Percentiles rank a stretch among this genome's conserved stretches.
Conservation (phyloP, 2,888 invertebrate species). For the Tenthredo amoena region DNA sequence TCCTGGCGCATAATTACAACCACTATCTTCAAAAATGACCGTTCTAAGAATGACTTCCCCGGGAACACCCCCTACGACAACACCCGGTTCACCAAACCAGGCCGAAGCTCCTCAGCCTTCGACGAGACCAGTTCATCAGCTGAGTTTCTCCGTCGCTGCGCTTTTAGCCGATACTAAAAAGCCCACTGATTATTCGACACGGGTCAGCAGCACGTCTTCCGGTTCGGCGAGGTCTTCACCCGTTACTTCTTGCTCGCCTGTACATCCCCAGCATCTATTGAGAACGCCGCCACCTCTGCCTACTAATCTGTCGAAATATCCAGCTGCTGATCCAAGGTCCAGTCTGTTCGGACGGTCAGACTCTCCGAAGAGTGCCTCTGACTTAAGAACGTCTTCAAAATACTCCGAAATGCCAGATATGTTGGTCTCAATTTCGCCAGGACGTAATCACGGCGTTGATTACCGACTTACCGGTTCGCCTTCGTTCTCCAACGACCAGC, state of each 20-base stretch:
- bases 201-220: conserved; percentile 45
- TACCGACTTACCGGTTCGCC: conserved; percentile 54
- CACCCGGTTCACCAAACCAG: conserved; percentile 67
- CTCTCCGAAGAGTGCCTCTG: conserved; percentile 60
- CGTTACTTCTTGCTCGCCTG: conserved; percentile 61
- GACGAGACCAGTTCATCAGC: conserved; percentile 71
- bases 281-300: conserved; percentile 54
- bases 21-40: conserved; percentile 69
- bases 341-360: conserved; percentile 53
- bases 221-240: conserved; percentile 55
- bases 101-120: conserved; percentile 56
- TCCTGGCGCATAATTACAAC: background rate
- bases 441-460: conserved; percentile 52
- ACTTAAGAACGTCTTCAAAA: conserved; percentile 58
- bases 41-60: conserved; percentile 75
- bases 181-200: conserved; percentile 51
- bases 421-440: conserved; percentile 31
- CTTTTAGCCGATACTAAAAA: conserved; percentile 80
- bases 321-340: conserved; percentile 58
- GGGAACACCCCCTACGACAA: conserved; percentile 71
- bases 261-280: conserved; percentile 57
- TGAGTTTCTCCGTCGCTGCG: conserved; percentile 82
- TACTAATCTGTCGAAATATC: conserved; percentile 57
- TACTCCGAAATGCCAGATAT: conserved; percentile 60
- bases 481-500: conserved; percentile 50